A percentile compares a stretch with the other conserved stretches of the same genome.
These are phyloP conservation scores for Volucella zonaria DNA, from an alignment of 2,888 invertebrate species.

Conservation along the genomic window DNA sequence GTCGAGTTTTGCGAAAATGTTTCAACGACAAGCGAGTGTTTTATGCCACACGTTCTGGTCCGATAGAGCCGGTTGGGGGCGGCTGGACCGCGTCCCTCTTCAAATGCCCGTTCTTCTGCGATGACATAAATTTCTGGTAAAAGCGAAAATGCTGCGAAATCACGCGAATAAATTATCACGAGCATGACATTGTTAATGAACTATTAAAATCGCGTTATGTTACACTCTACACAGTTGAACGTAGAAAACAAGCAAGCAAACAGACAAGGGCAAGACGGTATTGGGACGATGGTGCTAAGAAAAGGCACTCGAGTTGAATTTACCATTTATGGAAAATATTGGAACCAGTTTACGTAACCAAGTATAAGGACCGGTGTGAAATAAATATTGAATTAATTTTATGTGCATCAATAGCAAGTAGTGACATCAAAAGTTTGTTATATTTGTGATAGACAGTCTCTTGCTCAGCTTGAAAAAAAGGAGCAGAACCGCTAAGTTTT, in stretches of 20 bases:
- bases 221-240: constrained; percentile 44
- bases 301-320: not conserved
- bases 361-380: no score
- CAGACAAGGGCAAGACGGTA: constrained; percentile 39
- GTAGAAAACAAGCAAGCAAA: constrained; percentile 12
- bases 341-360: no score
- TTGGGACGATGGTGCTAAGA: not conserved
- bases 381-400: no score
- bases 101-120: constrained; percentile 24
- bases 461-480: no score
- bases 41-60: constrained; percentile 53
- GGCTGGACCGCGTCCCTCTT: not conserved
- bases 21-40: constrained; percentile 54
- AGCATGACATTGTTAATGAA: constrained; percentile 73
- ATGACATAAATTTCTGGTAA: constrained; percentile 66
- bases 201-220: constrained; percentile 73
- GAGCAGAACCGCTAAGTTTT: no score
- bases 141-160: constrained; percentile 73
- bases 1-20: constrained; percentile 46
- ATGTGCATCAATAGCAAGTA: no score
- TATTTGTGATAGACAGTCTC: no score
- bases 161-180: constrained; percentile 71
- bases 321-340: not conserved
- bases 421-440: no score
- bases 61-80: not conserved